phyloP scores from a whole-genome alignment of 2,888 invertebrate genomes.

The Abrostola tripartita region DNA sequence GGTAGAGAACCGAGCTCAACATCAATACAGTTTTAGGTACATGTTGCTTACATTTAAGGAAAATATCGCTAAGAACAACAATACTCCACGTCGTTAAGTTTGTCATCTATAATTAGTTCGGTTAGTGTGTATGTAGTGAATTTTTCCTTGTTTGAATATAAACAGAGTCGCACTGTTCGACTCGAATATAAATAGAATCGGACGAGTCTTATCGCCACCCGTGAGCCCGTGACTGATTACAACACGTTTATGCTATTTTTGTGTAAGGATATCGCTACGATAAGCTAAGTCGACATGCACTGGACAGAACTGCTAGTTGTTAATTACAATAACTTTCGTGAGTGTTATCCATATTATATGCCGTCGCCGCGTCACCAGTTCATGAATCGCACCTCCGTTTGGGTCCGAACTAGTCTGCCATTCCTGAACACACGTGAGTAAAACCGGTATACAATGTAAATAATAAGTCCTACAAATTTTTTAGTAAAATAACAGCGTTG shows the following conservation, averaged over 20 bases:
- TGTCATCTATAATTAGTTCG: conserved; percentile 25
- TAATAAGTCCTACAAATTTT: too few species aligned
- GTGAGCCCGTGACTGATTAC: conserved; percentile 29
- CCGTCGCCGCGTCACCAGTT: too few species aligned
- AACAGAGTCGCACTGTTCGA: conserved; percentile 15
- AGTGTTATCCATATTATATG: too few species aligned
- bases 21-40: neutral
- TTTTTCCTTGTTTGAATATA: conserved; percentile 31
- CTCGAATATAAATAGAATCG: conserved; percentile 25
- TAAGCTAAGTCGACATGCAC: neutral
- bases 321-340: neutral
- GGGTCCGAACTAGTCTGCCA: too few species aligned
- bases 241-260: conserved; percentile 30
- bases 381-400: too few species aligned
- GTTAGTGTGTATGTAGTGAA: neutral
- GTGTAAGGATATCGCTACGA: conserved; percentile 23
- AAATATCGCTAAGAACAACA: neutral
- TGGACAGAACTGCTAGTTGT: neutral
- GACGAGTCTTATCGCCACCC: conserved; percentile 21
- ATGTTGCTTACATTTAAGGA: neutral
- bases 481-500: too few species aligned
- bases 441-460: too few species aligned
- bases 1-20: too few species aligned
- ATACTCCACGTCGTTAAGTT: conserved; percentile 6
- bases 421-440: too few species aligned